phyloP scores from a whole-genome alignment of 2,888 invertebrate genomes.

The Pachydiplax longipennis region DNA sequence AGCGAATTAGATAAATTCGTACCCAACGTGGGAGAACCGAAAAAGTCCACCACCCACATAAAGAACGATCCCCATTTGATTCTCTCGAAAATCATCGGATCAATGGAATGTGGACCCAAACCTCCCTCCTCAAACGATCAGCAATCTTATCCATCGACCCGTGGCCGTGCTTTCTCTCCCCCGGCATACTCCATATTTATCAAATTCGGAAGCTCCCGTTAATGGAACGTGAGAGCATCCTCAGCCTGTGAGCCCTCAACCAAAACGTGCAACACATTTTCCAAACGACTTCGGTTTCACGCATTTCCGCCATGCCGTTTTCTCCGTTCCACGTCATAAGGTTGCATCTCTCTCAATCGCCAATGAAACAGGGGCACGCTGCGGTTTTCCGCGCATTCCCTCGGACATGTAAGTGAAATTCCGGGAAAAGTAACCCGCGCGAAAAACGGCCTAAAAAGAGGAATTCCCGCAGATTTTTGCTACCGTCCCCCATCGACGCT shows the following conservation, averaged over 20 bases:
- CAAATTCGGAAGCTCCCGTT: background rate
- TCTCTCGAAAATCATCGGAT: background rate
- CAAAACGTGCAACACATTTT: conserved; percentile 24
- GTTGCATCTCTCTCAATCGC: background rate
- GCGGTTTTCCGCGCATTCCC: conserved; percentile 13
- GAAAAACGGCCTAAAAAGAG: background rate
- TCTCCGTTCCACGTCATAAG: conserved; percentile 34
- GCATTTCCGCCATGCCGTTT: conserved; percentile 1
- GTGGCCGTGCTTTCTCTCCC: background rate
- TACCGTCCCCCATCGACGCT: background rate
- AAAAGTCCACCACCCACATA: background rate
- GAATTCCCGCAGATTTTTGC: background rate
- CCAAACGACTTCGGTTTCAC: conserved; percentile 14
- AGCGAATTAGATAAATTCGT: too few species aligned
- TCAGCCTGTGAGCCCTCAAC: background rate
- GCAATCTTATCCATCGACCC: too few species aligned
- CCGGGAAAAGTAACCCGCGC: background rate
- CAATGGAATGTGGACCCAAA: background rate
- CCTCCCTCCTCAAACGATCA: too few species aligned
- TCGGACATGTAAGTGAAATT: background rate
- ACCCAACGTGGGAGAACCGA: background rate
- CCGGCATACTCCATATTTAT: conserved; percentile 6
- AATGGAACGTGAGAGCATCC: conserved; percentile 9
- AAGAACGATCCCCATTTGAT: background rate
- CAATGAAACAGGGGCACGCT: background rate